Evolutionary conservation across 2,888 invertebrate species (phyloP).

Genomic region (Lysandra bellargus): DNA sequence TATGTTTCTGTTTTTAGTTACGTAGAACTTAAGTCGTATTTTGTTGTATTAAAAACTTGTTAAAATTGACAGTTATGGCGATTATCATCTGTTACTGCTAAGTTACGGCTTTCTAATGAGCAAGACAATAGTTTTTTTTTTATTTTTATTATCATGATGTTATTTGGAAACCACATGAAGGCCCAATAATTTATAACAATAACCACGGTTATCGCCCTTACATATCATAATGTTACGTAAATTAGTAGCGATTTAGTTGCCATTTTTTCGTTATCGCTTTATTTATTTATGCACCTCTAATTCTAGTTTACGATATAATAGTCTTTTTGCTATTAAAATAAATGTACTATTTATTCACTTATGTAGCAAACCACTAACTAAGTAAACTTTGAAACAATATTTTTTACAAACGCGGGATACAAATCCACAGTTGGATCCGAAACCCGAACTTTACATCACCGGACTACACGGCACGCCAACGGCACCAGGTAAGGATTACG

Average conservation of each 20-base stretch:
- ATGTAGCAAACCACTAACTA: too few species aligned
- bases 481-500: too few species aligned
- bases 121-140: neutral
- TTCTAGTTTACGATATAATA: too few species aligned
- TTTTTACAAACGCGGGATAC: too few species aligned
- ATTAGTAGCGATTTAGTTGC: neutral
- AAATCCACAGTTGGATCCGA: too few species aligned
- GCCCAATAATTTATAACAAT: neutral
- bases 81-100: constrained; percentile 8
- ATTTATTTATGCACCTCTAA: neutral
- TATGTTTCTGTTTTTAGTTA: neutral
- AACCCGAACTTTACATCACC: too few species aligned
- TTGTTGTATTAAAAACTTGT: constrained; percentile 1
- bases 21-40: neutral
- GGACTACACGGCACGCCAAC: too few species aligned
- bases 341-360: too few species aligned
- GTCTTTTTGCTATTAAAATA: too few species aligned
- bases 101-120: constrained; percentile 17
- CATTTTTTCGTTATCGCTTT: neutral
- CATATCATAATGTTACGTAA: neutral
- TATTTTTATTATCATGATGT: neutral
- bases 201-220: neutral
- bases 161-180: neutral
- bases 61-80: constrained; percentile 12
- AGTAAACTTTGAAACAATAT: too few species aligned